These are phyloP conservation scores for Lasioglossum baleicum DNA, from an alignment of 1,140 invertebrate genomes.

Conservation along the genomic window DNA sequence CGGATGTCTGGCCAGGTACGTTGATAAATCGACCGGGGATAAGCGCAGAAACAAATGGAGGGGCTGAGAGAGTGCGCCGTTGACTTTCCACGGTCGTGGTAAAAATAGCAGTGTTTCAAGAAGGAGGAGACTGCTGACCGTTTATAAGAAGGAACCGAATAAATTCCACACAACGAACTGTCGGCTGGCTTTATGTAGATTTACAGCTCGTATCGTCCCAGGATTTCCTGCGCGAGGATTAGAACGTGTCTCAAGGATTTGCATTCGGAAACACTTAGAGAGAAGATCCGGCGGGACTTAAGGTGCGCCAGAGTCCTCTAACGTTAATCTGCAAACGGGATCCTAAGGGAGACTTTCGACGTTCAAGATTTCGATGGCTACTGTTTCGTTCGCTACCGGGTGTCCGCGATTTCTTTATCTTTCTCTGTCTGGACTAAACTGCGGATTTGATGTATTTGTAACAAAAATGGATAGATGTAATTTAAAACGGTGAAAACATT, in stretches of 20 bases:
- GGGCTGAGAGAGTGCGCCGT: neutral
- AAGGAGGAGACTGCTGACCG: neutral
- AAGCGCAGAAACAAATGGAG: neutral
- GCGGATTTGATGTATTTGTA: no score
- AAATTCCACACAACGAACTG: neutral
- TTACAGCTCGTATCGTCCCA: neutral
- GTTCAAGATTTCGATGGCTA: neutral
- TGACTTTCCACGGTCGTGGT: neutral
- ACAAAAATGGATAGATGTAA: no score
- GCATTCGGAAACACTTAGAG: no score
- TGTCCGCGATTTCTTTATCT: no score
- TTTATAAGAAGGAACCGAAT: neutral
- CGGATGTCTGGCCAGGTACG: neutral
- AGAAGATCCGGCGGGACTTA: no score
- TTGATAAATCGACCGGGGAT: neutral
- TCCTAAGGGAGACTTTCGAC: no score
- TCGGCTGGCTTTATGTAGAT: neutral
- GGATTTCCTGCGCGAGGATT: constrained; percentile 5
- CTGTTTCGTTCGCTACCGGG: neutral
- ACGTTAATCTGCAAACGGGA: no score
- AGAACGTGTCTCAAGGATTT: neutral
- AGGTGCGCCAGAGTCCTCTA: no score
- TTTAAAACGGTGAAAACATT: no score
- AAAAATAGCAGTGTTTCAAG: neutral
- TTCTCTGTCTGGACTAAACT: no score